Evolutionary conservation across 2,113 vertebrate genomes (phyloP).

Genomic region (Strix uralensis): DNA sequence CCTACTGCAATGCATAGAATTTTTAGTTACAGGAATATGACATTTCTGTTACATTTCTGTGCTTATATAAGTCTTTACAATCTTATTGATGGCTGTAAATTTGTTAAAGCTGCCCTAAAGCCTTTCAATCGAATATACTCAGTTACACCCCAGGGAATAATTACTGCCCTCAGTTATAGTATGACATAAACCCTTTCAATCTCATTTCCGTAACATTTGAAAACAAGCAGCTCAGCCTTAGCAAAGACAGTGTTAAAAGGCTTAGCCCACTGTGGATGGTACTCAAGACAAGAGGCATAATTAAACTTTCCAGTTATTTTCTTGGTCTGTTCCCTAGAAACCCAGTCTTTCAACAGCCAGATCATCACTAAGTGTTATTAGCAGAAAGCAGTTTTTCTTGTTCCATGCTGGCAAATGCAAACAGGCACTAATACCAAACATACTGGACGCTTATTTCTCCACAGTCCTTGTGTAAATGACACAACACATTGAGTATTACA

Average conservation of each 20-base stretch:
- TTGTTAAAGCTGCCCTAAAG: neutral
- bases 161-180: neutral
- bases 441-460: neutral
- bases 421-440: neutral
- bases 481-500: neutral
- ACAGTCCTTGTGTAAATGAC: neutral
- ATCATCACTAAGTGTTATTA: neutral
- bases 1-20: neutral
- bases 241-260: neutral
- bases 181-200: neutral
- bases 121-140: neutral
- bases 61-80: neutral
- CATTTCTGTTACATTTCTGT: neutral
- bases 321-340: neutral
- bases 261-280: neutral
- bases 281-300: neutral
- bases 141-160: neutral
- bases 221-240: neutral
- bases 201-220: neutral
- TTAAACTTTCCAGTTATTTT: neutral
- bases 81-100: neutral
- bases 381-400: neutral
- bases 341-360: neutral
- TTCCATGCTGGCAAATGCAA: neutral
- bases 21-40: neutral